Evolutionary conservation across 2,113 vertebrate genomes (phyloP).

Genomic region (Gadus macrocephalus): DNA sequence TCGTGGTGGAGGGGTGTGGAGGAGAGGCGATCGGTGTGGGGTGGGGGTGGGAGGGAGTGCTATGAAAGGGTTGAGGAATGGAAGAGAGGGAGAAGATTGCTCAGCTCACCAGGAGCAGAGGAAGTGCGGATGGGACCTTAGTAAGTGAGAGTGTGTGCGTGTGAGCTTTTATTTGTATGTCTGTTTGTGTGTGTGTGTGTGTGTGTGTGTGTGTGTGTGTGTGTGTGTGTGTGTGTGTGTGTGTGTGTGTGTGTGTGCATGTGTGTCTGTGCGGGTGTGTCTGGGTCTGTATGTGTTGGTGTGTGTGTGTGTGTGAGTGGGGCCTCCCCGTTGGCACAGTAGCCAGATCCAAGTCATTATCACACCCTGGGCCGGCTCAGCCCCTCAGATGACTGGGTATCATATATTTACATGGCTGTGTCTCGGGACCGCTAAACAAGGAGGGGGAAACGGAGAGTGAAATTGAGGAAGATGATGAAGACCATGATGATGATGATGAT

Average conservation of each 20-base stretch:
- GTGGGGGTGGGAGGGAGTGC: constrained; percentile 17
- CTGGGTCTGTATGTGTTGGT: too few relatives aligned
- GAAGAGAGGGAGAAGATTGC: constrained; percentile 44
- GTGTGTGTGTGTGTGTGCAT: constrained; percentile 24
- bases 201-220: constrained; percentile 14
- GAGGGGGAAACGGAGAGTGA: constrained; percentile 34
- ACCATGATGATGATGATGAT: too few relatives aligned
- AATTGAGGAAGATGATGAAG: background rate
- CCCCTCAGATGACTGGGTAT: constrained; percentile 64
- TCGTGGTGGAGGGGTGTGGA: background rate
- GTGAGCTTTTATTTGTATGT: background rate
- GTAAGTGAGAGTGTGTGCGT: constrained; percentile 35
- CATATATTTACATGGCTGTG: constrained; percentile 68
- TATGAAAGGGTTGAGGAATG: constrained; percentile 12
- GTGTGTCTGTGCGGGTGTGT: background rate
- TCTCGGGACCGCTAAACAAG: constrained; percentile 60
- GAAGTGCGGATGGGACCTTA: constrained; percentile 47
- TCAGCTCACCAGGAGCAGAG: constrained; percentile 43
- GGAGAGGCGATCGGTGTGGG: too few relatives aligned
- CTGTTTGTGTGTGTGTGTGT: constrained; percentile 10
- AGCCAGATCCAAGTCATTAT: constrained; percentile 65
- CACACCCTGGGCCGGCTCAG: constrained; percentile 59
- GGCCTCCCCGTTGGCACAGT: constrained; percentile 48
- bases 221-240: constrained; percentile 32
- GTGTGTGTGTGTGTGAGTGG: constrained; percentile 32